Conservation (phyloP, 2,888 invertebrate genomes). For the Phengaris alcon region DNA sequence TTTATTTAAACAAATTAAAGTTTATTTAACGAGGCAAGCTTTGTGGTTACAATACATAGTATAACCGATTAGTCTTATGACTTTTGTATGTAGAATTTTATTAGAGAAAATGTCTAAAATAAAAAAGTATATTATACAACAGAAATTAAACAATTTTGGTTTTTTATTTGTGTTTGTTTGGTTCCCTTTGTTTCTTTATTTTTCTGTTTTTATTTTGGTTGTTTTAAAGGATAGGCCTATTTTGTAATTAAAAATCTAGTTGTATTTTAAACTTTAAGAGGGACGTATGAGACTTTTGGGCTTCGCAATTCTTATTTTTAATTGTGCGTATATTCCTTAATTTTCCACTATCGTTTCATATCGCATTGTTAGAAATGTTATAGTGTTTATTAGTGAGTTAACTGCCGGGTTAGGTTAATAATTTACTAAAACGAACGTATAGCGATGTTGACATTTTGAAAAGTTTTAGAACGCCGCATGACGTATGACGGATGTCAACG, state of each 20-base stretch:
- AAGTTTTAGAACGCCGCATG: constrained; percentile 16
- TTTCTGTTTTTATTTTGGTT: constrained; percentile 43
- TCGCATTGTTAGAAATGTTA: constrained; percentile 31
- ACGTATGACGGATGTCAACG: constrained; percentile 2
- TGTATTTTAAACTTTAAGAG: constrained; percentile 30
- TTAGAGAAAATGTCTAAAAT: constrained; percentile 63
- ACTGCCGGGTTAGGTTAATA: constrained; percentile 28
- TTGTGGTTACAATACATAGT: constrained; percentile 64
- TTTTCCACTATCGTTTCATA: constrained; percentile 15
- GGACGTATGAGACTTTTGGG: constrained; percentile 24
- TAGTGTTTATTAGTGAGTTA: constrained; percentile 30
- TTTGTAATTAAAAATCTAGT: constrained; percentile 30
- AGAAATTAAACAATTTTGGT: constrained; percentile 71
- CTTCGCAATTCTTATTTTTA: constrained; percentile 12
- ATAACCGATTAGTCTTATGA: constrained; percentile 57
- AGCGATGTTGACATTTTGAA: constrained; percentile 19
- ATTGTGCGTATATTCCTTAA: not conserved
- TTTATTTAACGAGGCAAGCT: constrained; percentile 62
- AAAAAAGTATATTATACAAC: constrained; percentile 71
- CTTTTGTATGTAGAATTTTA: constrained; percentile 69
- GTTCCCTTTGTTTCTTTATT: constrained; percentile 46
- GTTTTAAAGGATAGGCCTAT: constrained; percentile 40
- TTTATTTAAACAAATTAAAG: constrained; percentile 68
- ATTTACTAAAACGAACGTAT: constrained; percentile 35
- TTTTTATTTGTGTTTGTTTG: constrained; percentile 58